Base-by-base conservation (phyloP, 2,797 vertebrate genomes). In the Sebastes hubbsi region DNA sequence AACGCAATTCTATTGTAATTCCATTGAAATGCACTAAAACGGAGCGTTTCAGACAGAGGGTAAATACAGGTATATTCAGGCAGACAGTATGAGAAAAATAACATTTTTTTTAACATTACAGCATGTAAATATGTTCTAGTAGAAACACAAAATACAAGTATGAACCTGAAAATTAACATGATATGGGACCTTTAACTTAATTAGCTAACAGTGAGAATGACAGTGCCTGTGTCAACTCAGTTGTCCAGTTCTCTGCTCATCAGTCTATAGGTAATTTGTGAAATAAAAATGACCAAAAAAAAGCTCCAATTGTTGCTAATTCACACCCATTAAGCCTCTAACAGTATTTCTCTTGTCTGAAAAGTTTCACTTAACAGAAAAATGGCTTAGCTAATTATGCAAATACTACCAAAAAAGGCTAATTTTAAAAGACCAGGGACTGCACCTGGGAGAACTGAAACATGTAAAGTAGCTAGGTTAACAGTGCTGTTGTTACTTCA, bases 361-460 rank as follows among this genome's bases (percentile, higher is more conserved):
- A 92, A 92, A 87, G 92, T 81, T 0, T 79, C 84, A 86, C 91
- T 87, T 87, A 92, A 91, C 68, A 69, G 29, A 10, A 80, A 58
- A 87, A 91, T 92, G 91, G 92, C 92, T 72, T 89, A 93, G 56
- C 91, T 46, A 46, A 46, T 46, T 88, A 88, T 61, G 52, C 11
- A 22, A 16, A 27, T 34, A 14, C 3, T 38, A 18, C 6, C 14
- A 49, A 24, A 12, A 38, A 38, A 12, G 0, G n/a, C 0, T 22
- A n/a, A 30, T 59, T 77, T 71, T 66, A 38, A 73, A 75, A 70
- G 0, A 34, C 34, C 82, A 69, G 14, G 55, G 20, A 55, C 20
- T 29, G 27, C 27, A 29, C 2, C 6, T 62, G 25, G 8, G 32
- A 25, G 12, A 61, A n/a, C 12, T 52, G 75, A 42, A 83, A 27